phyloP scores from a whole-genome alignment of 2,797 vertebrate species.

The Cottoperca gobio region DNA sequence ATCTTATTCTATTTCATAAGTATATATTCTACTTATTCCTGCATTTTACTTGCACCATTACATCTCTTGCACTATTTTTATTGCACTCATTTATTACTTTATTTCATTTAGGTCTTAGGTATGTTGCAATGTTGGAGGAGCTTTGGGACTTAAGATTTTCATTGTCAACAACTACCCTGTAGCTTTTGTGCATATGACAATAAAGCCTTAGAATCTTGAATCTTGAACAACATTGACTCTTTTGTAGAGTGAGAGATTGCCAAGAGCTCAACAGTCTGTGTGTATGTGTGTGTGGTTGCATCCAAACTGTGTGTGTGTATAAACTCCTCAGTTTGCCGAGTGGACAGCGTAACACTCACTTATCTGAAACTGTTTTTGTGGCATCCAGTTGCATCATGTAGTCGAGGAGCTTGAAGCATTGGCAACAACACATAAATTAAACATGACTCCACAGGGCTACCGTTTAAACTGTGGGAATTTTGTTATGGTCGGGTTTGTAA shows the following conservation, averaged over 20 bases:
- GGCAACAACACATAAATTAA: conserved; percentile 46
- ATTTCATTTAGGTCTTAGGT: too few species aligned
- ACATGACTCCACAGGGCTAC: conserved; percentile 37
- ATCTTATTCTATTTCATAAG: too few species aligned
- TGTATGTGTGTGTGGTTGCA: background rate
- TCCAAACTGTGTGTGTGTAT: background rate
- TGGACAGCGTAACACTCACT: conserved; percentile 1
- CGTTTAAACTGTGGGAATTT: conserved; percentile 11
- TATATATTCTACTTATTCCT: too few species aligned
- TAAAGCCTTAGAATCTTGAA: too few species aligned
- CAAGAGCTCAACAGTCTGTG: background rate
- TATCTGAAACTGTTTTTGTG: conserved; percentile 8
- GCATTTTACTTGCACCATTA: too few species aligned
- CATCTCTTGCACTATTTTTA: too few species aligned
- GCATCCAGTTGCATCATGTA: conserved; percentile 43
- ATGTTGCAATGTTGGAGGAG: too few species aligned
- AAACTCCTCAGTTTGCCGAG: background rate
- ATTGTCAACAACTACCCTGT: too few species aligned
- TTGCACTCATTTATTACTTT: too few species aligned
- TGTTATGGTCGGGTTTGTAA: background rate
- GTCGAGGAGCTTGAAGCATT: conserved; percentile 23
- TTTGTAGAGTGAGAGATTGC: conserved; percentile 43
- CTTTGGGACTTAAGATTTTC: too few species aligned
- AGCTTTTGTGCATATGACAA: too few species aligned
- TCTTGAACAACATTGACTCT: conserved; percentile 69